Conservation (phyloP, 1,140 invertebrate genomes). For the Neuroterus valhalla region DNA sequence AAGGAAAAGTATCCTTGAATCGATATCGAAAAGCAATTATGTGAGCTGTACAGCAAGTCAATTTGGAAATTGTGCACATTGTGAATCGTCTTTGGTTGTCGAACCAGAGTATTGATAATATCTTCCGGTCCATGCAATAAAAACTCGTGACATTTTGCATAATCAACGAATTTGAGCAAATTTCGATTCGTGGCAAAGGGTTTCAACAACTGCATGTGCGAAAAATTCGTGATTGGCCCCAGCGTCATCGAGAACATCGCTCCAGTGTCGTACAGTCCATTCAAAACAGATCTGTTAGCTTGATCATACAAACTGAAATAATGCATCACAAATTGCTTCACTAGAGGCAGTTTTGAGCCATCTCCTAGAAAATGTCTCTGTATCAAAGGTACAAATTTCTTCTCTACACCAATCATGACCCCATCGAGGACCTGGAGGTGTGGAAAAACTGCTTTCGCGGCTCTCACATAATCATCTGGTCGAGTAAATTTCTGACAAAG, state of each 20-base stretch:
- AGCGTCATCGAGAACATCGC: conserved; percentile 71
- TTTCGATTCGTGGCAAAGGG: conserved; percentile 66
- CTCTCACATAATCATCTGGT: conserved; percentile 63
- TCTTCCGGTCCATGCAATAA: conserved; percentile 67
- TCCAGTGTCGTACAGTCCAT: conserved; percentile 69
- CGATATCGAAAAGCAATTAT: conserved; percentile 56
- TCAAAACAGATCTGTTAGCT: conserved; percentile 65
- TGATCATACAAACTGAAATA: conserved; percentile 72
- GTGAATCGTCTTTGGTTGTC: conserved; percentile 65
- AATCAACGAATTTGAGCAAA: conserved; percentile 71
- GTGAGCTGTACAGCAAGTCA: conserved; percentile 61
- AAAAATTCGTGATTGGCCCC: conserved; percentile 58
- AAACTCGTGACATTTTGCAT: conserved; percentile 70
- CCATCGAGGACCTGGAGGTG: conserved; percentile 68
- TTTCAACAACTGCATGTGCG: conserved; percentile 64
- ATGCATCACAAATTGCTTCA: conserved; percentile 71
- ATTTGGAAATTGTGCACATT: conserved; percentile 64
- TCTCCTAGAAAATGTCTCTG: conserved; percentile 61
- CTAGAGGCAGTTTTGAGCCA: conserved; percentile 55
- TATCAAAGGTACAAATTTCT: conserved; percentile 57
- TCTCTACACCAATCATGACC: conserved; percentile 62
- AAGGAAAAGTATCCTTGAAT: conserved; percentile 69
- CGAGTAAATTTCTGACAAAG: conserved; percentile 60
- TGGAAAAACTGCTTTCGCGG: conserved; percentile 64
- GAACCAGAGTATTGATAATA: conserved; percentile 63